Evolutionary conservation across 2,888 invertebrate genomes (phyloP).

Genomic region (Lysandra coridon): DNA sequence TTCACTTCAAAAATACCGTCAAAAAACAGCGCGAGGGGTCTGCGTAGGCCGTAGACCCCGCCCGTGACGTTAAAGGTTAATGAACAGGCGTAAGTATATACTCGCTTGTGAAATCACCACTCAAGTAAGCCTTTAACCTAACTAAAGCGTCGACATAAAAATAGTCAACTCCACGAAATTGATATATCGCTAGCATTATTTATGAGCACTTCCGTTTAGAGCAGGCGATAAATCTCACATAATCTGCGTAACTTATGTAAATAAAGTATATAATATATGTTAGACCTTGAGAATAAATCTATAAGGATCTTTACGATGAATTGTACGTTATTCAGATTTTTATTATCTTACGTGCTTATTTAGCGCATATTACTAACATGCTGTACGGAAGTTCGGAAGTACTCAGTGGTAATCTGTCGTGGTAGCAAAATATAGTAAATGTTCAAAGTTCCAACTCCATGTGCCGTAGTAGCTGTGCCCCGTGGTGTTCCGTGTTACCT

Average conservation of each 20-base stretch:
- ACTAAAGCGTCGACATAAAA: not conserved
- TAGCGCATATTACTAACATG: not conserved
- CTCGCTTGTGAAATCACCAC: not conserved
- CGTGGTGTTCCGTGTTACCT: no score
- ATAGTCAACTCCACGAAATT: not conserved
- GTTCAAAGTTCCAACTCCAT: no score
- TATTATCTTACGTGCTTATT: not conserved
- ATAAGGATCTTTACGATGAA: not conserved
- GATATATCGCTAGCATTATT: conserved; percentile 16
- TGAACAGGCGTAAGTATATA: not conserved
- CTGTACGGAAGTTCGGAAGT: not conserved
- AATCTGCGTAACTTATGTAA: conserved; percentile 14
- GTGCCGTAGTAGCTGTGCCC: no score
- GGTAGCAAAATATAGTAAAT: no score
- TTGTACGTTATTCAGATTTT: not conserved
- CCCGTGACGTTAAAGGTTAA: no score
- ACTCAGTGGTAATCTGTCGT: not conserved
- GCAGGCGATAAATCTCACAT: conserved; percentile 13
- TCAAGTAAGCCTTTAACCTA: not conserved
- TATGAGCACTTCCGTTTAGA: conserved; percentile 20
- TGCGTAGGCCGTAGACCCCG: no score
- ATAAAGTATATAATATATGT: not conserved
- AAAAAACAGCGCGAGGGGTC: no score
- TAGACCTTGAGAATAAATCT: not conserved
- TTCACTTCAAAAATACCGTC: no score